Percentiles rank a stretch among this genome's conserved stretches.
Conservation (phyloP, 1,140 invertebrate genomes). For the Catajapyx aquilonaris region DNA sequence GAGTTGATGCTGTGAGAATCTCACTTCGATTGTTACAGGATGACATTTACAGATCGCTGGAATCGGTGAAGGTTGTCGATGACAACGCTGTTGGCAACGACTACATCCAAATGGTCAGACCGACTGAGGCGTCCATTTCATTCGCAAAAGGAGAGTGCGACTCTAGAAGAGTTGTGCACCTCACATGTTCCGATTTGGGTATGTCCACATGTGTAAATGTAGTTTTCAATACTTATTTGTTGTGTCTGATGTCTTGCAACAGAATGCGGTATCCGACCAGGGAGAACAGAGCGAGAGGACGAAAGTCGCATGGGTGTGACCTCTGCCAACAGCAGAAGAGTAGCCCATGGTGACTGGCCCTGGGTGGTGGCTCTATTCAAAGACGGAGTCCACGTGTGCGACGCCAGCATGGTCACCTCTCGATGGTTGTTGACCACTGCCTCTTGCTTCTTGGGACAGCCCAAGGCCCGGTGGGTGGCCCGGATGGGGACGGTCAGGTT, state of each 20-base stretch:
- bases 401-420: constrained; percentile 54
- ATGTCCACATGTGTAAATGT: constrained; percentile 7
- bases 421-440: constrained; percentile 68
- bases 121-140: background rate
- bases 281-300: constrained; percentile 21
- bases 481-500: constrained; percentile 53
- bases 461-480: constrained; percentile 63
- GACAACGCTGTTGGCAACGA: background rate
- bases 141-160: constrained; percentile 47
- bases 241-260: constrained; percentile 10
- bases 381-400: constrained; percentile 65
- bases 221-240: constrained; percentile 4
- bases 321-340: constrained; percentile 33
- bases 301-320: constrained; percentile 23
- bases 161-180: constrained; percentile 52
- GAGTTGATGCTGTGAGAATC: too few species aligned
- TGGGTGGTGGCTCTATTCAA: constrained; percentile 69
- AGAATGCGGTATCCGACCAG: constrained; percentile 55
- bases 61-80: background rate
- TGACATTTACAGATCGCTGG: background rate
- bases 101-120: background rate
- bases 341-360: constrained; percentile 62
- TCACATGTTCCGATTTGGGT: constrained; percentile 55
- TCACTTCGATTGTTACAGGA: too few species aligned
- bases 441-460: constrained; percentile 74